Percentiles rank a stretch among this genome's conserved stretches.
phyloP scores from a whole-genome alignment of 2,113 vertebrate genomes.

The Vombatus ursinus region DNA sequence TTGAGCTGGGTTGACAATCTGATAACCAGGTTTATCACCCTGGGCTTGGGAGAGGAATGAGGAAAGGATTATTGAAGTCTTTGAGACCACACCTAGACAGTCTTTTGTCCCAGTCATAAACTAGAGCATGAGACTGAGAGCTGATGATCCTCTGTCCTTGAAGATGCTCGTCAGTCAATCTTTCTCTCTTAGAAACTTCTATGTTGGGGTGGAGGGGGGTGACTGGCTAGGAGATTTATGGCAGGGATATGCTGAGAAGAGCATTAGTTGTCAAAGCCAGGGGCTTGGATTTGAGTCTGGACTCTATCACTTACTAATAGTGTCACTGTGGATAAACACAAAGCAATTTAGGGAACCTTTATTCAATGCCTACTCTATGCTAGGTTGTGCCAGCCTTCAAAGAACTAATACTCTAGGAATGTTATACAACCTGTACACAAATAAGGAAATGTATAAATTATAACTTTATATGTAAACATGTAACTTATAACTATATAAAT shows the following conservation, averaged over 20 bases:
- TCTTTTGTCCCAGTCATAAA: neutral
- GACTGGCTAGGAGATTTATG: neutral
- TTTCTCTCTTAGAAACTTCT: neutral
- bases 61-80: neutral
- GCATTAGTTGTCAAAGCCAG: neutral
- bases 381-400: neutral
- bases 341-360: neutral
- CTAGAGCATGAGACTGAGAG: neutral
- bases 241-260: neutral
- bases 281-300: neutral
- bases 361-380: neutral
- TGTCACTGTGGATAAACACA: neutral
- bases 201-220: neutral
- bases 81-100: neutral
- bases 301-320: neutral
- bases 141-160: neutral
- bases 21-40: conserved; percentile 11
- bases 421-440: neutral
- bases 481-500: too few relatives aligned
- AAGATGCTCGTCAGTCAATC: neutral
- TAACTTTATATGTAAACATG: too few relatives aligned
- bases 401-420: neutral
- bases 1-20: neutral
- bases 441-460: neutral
- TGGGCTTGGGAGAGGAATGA: conserved; percentile 10